A percentile compares a stretch with the other conserved stretches of the same genome.
Conservation (phyloP, 2,888 invertebrate genomes). For the Cerceris ruficornis region DNA sequence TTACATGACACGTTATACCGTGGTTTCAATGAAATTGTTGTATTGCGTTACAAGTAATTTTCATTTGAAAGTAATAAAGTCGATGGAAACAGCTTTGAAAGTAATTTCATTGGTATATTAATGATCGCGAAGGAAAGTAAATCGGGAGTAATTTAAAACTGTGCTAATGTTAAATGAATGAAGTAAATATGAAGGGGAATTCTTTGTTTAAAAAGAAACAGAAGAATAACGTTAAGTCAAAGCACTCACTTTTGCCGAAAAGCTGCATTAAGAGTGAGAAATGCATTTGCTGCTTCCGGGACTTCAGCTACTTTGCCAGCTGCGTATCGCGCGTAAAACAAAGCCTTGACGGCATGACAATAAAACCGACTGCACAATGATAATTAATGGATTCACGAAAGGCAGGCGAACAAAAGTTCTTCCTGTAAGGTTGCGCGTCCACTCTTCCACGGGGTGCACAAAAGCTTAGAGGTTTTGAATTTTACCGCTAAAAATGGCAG, state of each 20-base stretch:
- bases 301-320: conserved; percentile 43
- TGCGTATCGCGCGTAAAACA: conserved; percentile 37
- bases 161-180: neutral
- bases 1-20: no score
- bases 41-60: no score
- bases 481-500: no score
- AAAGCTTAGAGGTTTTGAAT: neutral
- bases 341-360: conserved; percentile 48
- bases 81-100: no score
- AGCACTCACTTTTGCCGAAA: conserved; percentile 7
- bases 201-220: neutral
- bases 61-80: no score
- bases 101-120: no score
- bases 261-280: conserved; percentile 36
- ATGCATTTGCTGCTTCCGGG: conserved; percentile 34
- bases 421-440: conserved; percentile 20
- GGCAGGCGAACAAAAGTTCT: conserved; percentile 54
- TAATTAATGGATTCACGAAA: conserved; percentile 58
- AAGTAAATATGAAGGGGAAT: neutral
- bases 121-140: no score
- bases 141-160: no score
- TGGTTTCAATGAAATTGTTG: no score
- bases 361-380: conserved; percentile 52
- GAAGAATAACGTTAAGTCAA: conserved; percentile 15
- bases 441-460: conserved; percentile 25